A percentile compares a stretch with the other conserved stretches of the same genome.
phyloP scores from a whole-genome alignment of 2,113 vertebrate genomes.

The Trochalopteron elliotii region DNA sequence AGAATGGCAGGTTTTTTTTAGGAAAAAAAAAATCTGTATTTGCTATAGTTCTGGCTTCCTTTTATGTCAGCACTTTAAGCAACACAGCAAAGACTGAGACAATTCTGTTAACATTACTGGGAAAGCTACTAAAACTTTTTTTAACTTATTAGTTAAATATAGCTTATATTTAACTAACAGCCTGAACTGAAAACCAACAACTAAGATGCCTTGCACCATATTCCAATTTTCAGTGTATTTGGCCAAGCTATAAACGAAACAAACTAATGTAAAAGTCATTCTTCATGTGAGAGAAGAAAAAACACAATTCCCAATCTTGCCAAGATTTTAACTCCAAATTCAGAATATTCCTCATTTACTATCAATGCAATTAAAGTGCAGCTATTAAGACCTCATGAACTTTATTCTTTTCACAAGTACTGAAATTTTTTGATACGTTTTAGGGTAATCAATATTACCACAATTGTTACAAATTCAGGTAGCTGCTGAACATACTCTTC shows the following conservation, averaged over 20 bases:
- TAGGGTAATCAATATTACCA: background rate
- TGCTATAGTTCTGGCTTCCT: slow-evolving; percentile 45
- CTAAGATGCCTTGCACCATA: background rate
- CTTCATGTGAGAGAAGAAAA: background rate
- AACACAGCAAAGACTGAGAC: slow-evolving; percentile 57
- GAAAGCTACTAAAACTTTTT: slow-evolving; percentile 23
- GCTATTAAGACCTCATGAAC: background rate
- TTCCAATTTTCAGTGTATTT: background rate
- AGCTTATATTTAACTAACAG: background rate
- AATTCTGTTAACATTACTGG: slow-evolving; percentile 8
- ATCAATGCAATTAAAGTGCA: background rate
- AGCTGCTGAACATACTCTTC: background rate
- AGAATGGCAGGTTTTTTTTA: background rate
- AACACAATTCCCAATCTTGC: background rate
- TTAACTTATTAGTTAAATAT: no score
- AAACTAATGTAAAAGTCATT: background rate
- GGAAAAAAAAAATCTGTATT: slow-evolving; percentile 25
- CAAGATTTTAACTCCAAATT: background rate
- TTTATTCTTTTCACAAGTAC: background rate
- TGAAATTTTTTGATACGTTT: background rate
- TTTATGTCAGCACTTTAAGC: slow-evolving; percentile 61
- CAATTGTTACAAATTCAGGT: background rate
- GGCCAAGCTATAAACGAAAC: background rate
- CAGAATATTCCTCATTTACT: background rate
- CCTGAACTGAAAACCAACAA: background rate